Conservation (phyloP, 2,113 vertebrate genomes). For the Hypocryptadius cinnamomeus region DNA sequence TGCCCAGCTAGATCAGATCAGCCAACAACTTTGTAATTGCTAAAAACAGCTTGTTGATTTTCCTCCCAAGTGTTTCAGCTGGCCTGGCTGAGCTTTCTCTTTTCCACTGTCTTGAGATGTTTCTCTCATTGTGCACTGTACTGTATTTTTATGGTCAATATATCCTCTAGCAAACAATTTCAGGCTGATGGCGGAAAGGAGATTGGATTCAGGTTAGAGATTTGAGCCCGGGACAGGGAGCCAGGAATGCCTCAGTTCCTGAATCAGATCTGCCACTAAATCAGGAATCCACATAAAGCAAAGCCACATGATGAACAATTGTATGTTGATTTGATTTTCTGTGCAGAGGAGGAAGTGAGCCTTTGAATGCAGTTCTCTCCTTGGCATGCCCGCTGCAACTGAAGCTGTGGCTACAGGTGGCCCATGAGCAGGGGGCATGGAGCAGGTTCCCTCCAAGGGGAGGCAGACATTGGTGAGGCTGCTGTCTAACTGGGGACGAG, state of each 20-base stretch:
- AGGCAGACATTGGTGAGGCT: background rate
- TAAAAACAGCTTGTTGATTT: constrained; percentile 54
- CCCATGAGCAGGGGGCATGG: background rate
- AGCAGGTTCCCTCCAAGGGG: background rate
- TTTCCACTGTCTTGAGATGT: constrained; percentile 56
- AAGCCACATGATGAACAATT: constrained; percentile 67
- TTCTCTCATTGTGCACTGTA: constrained; percentile 41
- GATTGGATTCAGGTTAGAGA: constrained; percentile 46
- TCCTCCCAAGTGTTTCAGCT: constrained; percentile 48
- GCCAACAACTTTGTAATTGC: constrained; percentile 53
- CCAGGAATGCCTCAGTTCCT: constrained; percentile 43
- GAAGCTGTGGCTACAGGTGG: background rate
- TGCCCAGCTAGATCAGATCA: constrained; percentile 38
- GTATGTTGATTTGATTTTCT: constrained; percentile 51
- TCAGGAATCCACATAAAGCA: constrained; percentile 69
- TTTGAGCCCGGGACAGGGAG: background rate
- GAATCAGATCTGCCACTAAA: constrained; percentile 51
- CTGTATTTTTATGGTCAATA: constrained; percentile 51
- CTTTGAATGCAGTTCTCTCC: constrained; percentile 34
- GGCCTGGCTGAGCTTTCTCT: constrained; percentile 44
- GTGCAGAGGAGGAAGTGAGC: constrained; percentile 52
- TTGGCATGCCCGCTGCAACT: background rate
- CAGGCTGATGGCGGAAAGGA: constrained; percentile 43
- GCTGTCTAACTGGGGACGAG: background rate
- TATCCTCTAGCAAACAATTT: constrained; percentile 50